Evolutionary conservation across 2,113 vertebrate species (phyloP), one percentile per base, ranked within the genome.

Genomic region (Tachysurus fulvidraco): DNA sequence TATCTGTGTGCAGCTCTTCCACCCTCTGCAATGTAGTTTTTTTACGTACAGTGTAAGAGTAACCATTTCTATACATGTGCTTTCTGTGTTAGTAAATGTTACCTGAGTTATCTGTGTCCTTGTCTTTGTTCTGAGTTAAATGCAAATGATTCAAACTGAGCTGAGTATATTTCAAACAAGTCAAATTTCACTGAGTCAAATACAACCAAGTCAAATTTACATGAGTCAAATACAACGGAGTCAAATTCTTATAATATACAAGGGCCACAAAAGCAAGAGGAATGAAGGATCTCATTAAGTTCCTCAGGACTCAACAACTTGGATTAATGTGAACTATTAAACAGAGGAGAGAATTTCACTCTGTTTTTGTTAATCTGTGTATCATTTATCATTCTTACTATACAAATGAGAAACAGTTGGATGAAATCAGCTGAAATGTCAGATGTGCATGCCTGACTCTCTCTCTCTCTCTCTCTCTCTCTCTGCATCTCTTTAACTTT

Each of bases 331-430:
- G 28, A 14, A 57, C 52, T 55, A 79, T 79, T 60, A 77, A 54
- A 77, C 30, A 81, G 78, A 41, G 11, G 19, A 36, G 54, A 36
- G 10, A 80, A 80, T 80, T 80, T 41, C 55, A 59, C 78, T 59
- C 30, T 59, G 30, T 57, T 79, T 59, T 41, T 1, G 0, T 79
- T 79, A 79, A 30, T 23, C 78, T 80, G n/a, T 55, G 41, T 80
- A 30, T 59, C 12, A 80, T 80, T 36, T 36, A 59, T 59, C n/a
- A 59, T 41, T 57, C 52, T 55, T 36, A 79, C 16, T 7, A 57
- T 12, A 55, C 28, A 57, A 59, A 36, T 78, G 50, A 54, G 50
- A 78, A 78, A 28, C 25, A 78, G 50, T 52, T 77, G 50, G 50
- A 77, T 77, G 13, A 77, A 28, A 10, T 54, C 74, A 77, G 25